Evolutionary conservation across 2,888 invertebrate genomes (phyloP).

Genomic region (Coleophora deauratella): DNA sequence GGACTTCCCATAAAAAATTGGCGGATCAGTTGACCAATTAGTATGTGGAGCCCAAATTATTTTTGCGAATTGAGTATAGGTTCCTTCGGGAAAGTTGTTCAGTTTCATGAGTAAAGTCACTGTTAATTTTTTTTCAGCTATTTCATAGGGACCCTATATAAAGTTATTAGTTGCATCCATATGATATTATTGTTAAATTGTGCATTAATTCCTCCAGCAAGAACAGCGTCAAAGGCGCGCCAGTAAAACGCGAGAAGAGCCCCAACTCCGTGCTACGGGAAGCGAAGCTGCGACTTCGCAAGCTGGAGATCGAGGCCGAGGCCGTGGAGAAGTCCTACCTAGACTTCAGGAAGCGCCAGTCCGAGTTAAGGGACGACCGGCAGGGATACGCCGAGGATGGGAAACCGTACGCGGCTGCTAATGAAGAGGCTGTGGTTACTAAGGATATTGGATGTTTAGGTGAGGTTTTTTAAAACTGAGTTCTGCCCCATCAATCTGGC

Average conservation of each 20-base stretch:
- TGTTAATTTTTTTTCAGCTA: too few species aligned
- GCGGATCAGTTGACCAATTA: too few species aligned
- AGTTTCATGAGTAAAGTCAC: too few species aligned
- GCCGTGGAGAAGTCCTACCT: constrained; percentile 71
- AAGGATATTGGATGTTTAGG: constrained; percentile 13
- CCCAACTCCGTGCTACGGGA: constrained; percentile 67
- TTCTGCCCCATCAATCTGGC: too few species aligned
- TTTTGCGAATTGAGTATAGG: too few species aligned
- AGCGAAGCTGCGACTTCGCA: constrained; percentile 63
- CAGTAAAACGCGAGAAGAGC: constrained; percentile 34
- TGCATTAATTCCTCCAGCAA: too few species aligned
- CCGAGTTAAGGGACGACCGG: constrained; percentile 17
- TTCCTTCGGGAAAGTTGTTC: too few species aligned
- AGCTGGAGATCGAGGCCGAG: constrained; percentile 75
- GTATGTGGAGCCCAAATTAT: too few species aligned
- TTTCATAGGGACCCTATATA: too few species aligned
- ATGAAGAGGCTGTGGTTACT: background rate
- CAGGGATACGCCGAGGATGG: constrained; percentile 13
- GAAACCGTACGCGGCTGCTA: background rate
- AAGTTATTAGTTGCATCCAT: too few species aligned
- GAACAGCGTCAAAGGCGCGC: background rate
- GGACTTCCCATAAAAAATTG: too few species aligned
- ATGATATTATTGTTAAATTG: too few species aligned
- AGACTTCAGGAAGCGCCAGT: constrained; percentile 44
- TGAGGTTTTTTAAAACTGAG: constrained; percentile 6